Percentiles rank a stretch among this genome's conserved stretches.
Conservation (phyloP, 2,113 vertebrate species). For the Microcebus lehilahytsara region DNA sequence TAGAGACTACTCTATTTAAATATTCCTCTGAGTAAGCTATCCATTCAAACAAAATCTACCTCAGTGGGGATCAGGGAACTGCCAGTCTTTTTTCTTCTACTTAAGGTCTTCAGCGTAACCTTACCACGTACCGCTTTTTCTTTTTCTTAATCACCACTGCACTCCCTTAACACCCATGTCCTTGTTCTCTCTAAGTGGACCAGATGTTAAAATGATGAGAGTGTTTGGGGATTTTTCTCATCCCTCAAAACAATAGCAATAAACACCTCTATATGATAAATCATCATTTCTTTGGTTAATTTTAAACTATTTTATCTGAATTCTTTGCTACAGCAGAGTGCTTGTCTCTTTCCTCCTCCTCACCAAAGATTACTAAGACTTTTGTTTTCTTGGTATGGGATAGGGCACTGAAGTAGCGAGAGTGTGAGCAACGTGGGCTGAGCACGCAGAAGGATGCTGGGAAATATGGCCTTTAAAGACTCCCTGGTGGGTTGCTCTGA, state of each 20-base stretch:
- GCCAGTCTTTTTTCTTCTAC: too few species aligned
- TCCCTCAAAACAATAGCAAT: not conserved
- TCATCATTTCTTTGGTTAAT: not conserved
- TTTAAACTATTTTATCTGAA: not conserved
- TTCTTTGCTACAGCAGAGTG: not conserved
- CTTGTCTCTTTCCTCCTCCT: not conserved
- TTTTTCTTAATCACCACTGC: too few species aligned
- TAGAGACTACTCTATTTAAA: too few species aligned
- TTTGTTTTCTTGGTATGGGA: not conserved
- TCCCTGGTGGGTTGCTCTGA: not conserved
- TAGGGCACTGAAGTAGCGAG: not conserved
- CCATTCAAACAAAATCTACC: too few species aligned
- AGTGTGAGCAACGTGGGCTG: not conserved
- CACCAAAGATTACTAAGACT: not conserved
- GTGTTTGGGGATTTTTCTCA: not conserved
- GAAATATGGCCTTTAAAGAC: not conserved
- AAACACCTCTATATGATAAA: not conserved
- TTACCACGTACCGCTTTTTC: too few species aligned
- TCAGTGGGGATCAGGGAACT: too few species aligned
- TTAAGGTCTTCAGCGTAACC: too few species aligned
- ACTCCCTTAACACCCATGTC: too few species aligned
- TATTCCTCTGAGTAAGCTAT: too few species aligned
- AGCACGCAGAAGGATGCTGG: too few species aligned
- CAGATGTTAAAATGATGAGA: not conserved
- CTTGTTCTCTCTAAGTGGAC: not conserved